Evolutionary conservation across 2,797 vertebrate species (phyloP), one percentile per base, ranked within the genome.

Genomic region (Carduelis carduelis): DNA sequence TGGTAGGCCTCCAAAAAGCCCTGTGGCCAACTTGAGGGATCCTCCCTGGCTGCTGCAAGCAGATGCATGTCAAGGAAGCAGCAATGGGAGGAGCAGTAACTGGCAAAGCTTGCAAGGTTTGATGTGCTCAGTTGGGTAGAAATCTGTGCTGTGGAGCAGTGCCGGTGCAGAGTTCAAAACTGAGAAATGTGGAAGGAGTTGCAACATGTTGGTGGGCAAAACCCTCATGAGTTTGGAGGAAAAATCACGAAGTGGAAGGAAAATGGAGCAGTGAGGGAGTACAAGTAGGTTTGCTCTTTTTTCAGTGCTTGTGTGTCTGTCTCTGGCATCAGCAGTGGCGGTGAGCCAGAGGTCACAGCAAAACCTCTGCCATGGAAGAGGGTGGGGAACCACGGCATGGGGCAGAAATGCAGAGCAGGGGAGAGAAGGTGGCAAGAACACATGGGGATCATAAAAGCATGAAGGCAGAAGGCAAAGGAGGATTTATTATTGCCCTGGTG

Each of bases 1-100:
- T 93, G 93, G 79, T 91, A 80, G 53, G 32, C 59, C 71, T 95
- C 94, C 95, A 95, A 64, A 92, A 96, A 88, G 49, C 94, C 95
- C 91, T 80, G 60, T 44, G 86, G 94, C 66, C 80, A 84, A 44
- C 59, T 28, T 0, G 6, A 37, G 89, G 47, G 70, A 43, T 41
- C 77, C 74, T 95, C 74, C 93, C 70, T 37, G 74, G 60, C 74
- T 0, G 0, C 77, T 82, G 89, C 96, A 94, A 90, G 95, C 80
- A 79, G 80, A 82, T 39, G 65, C 95, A 77, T 55, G 95, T 82
- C 1, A 2, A 59, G 39, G 74, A 88, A 79, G 65, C 47, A 82
- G 64, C n/a, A 41, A 77, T 46, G 50, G 94, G 68, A 89, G 87
- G 66, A 69, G 69, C 14, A 15, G 71, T 84, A 74, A 27, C 18